Evolutionary conservation across 2,888 invertebrate species (phyloP).

Genomic region (Melitaea athalia): DNA sequence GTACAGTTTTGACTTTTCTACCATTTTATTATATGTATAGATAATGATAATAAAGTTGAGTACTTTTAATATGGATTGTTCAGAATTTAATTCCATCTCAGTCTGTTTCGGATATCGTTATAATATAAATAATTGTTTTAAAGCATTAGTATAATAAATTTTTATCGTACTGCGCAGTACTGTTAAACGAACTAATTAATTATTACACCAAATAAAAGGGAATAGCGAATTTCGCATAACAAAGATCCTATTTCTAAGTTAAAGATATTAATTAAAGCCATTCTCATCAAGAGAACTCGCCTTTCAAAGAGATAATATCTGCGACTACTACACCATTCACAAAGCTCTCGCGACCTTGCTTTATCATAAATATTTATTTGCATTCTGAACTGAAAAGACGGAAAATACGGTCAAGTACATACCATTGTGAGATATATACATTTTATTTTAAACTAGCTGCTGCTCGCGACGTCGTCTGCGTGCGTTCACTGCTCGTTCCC

Average conservation of each 20-base stretch:
- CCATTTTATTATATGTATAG: no score
- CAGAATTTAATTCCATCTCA: no score
- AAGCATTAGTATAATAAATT: no score
- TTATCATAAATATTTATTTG: slow-evolving; percentile 40
- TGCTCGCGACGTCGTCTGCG: no score
- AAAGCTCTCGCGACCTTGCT: slow-evolving; percentile 35
- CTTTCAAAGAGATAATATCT: slow-evolving; percentile 30
- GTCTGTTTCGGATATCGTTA: no score
- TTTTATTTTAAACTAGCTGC: neutral
- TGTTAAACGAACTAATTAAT: no score
- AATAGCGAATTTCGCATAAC: neutral
- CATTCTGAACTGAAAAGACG: slow-evolving; percentile 29
- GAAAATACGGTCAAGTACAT: slow-evolving; percentile 23
- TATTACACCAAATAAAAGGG: neutral
- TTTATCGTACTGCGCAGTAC: no score
- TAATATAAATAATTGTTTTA: no score
- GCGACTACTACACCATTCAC: slow-evolving; percentile 31
- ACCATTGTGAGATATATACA: neutral
- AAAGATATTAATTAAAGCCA: slow-evolving; percentile 24
- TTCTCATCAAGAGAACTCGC: slow-evolving; percentile 18
- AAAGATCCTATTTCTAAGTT: slow-evolving; percentile 1
- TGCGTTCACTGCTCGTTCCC: no score
- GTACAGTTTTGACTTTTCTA: no score
- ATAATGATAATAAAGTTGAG: no score
- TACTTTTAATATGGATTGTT: no score